phyloP scores from a whole-genome alignment of 2,113 vertebrate genomes.

The Scalopus aquaticus region DNA sequence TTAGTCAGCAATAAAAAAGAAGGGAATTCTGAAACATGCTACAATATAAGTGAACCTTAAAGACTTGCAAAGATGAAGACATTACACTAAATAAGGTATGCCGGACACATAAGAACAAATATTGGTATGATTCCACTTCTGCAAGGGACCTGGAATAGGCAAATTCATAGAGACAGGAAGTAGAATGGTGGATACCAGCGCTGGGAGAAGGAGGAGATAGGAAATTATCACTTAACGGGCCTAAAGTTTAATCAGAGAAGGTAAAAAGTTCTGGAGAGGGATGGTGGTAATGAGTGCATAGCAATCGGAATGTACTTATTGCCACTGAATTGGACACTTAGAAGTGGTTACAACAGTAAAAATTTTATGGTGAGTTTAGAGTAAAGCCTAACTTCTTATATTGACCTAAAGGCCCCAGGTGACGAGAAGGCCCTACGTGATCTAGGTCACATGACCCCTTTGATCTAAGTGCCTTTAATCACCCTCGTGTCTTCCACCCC shows the following conservation, averaged over 20 bases:
- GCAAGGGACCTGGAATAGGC: not conserved
- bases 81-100: not conserved
- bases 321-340: not conserved
- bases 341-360: not conserved
- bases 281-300: not conserved
- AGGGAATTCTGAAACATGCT: not conserved
- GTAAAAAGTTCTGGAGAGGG: not conserved
- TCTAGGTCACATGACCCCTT: not conserved
- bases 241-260: not conserved
- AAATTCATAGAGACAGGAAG: not conserved
- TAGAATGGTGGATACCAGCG: not conserved
- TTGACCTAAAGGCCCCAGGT: not conserved
- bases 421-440: too few relatives aligned
- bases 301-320: not conserved
- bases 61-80: not conserved
- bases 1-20: not conserved
- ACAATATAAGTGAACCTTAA: not conserved
- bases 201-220: not conserved
- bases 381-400: not conserved
- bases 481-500: too few relatives aligned
- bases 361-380: not conserved
- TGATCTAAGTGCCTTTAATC: not conserved
- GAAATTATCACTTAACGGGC: too few relatives aligned
- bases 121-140: not conserved
- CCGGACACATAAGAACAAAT: not conserved